A percentile compares a stretch with the other conserved stretches of the same genome.
Conservation (phyloP, 2,797 vertebrate genomes). For the Enteromius trimaculatus region DNA sequence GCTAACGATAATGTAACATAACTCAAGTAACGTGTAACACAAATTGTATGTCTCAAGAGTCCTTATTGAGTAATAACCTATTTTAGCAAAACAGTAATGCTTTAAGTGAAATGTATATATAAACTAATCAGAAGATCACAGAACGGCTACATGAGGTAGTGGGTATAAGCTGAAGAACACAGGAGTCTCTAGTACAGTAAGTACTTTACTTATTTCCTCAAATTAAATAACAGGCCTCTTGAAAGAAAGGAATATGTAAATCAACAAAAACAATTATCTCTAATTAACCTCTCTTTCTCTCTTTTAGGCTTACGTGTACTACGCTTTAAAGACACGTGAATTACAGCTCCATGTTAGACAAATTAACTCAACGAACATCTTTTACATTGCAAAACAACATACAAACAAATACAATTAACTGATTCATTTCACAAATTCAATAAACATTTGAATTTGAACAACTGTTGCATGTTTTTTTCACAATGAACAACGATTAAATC, state of each 20-base stretch:
- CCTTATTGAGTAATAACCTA: no score
- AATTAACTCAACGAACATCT: not conserved
- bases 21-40: no score
- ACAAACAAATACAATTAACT: not conserved
- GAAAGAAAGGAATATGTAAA: no score
- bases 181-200: no score
- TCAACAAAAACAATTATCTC: not conserved
- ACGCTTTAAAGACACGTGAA: not conserved
- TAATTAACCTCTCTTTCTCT: not conserved
- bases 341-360: not conserved
- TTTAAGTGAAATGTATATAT: not conserved
- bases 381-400: not conserved
- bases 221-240: no score
- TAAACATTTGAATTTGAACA: not conserved
- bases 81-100: not conserved
- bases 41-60: no score
- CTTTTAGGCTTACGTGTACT: not conserved
- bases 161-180: no score
- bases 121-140: not conserved
- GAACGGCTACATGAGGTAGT: not conserved
- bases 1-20: no score
- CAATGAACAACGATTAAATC: not conserved
- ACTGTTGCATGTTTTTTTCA: not conserved
- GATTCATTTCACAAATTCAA: not conserved
- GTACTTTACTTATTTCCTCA: no score